phyloP scores from a whole-genome alignment of 1,140 invertebrate genomes.

The Parasteatoda tepidariorum region DNA sequence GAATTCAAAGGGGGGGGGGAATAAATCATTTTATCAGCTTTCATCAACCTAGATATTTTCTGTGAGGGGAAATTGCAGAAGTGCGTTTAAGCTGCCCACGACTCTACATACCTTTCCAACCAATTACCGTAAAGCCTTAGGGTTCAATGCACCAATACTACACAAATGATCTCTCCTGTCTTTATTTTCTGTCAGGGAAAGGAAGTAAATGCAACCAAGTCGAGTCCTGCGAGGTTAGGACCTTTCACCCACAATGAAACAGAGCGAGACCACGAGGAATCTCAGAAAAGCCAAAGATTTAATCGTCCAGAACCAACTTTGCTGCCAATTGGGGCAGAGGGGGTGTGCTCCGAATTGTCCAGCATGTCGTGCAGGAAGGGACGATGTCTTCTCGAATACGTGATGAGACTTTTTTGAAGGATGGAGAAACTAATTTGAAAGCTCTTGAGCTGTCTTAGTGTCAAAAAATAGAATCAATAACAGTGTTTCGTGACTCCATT shows the following conservation, averaged over 20 bases:
- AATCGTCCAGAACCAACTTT: not conserved
- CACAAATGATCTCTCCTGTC: not conserved
- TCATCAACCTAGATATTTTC: conserved; percentile 12
- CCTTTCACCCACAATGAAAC: conserved; percentile 5
- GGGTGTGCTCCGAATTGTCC: not conserved
- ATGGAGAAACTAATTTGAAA: not conserved
- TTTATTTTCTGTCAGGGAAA: not conserved
- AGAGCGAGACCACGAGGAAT: conserved; percentile 9
- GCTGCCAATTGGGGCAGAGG: not conserved
- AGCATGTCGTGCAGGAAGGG: not conserved
- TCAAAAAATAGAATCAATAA: too few species aligned
- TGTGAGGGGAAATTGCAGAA: too few species aligned
- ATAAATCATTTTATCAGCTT: conserved; percentile 1
- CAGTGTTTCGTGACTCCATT: too few species aligned
- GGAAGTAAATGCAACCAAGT: conserved; percentile 10
- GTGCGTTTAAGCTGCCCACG: too few species aligned
- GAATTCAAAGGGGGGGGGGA: too few species aligned
- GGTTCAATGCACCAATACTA: conserved; percentile 19
- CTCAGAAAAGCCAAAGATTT: not conserved
- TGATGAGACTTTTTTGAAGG: not conserved
- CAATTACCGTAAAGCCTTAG: not conserved
- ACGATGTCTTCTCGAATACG: not conserved
- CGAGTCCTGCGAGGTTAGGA: conserved; percentile 3
- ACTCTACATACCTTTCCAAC: too few species aligned
- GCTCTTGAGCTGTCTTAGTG: too few species aligned